Conservation (phyloP, 53 echinoderm and acorn worm genomes). For the Luidia sarsii region DNA sequence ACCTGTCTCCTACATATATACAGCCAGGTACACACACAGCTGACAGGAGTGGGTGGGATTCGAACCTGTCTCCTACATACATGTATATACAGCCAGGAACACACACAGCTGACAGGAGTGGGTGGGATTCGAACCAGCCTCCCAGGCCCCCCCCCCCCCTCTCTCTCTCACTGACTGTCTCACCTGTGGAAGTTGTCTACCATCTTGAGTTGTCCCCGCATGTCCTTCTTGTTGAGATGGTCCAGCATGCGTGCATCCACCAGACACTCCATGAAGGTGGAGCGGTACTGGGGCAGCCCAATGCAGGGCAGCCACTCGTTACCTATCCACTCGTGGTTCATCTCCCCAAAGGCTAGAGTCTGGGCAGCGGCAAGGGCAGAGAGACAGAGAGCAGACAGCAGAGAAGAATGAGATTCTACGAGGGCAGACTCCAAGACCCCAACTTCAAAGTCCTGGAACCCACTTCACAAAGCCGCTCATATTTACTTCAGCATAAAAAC, state of each 20-base stretch:
- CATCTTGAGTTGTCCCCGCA: constrained; percentile 97
- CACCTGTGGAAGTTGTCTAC: constrained; percentile 94
- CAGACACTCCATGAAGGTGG: constrained; percentile 95
- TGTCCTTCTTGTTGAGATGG: constrained; percentile 95
- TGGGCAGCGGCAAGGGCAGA: constrained; percentile 34
- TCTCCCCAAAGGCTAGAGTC: constrained; percentile 98
- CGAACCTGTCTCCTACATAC: too few species aligned
- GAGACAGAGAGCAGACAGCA: too few species aligned
- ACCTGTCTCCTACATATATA: too few species aligned
- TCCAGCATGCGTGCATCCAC: constrained; percentile 97
- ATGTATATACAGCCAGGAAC: background rate
- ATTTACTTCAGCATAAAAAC: too few species aligned
- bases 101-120: background rate
- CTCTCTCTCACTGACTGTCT: background rate
- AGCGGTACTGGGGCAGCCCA: constrained; percentile 92
- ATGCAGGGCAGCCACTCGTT: constrained; percentile 96
- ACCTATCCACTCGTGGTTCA: constrained; percentile 99
- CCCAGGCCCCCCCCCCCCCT: background rate
- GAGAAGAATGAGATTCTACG: too few species aligned
- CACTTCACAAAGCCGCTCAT: too few species aligned
- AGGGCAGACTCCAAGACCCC: too few species aligned
- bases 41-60: too few species aligned
- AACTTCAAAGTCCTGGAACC: too few species aligned
- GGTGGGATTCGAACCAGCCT: background rate
- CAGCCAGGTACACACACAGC: too few species aligned